Evolutionary conservation across 2,888 invertebrate genomes (phyloP).

Genomic region (Cordylochernes scorpioides): DNA sequence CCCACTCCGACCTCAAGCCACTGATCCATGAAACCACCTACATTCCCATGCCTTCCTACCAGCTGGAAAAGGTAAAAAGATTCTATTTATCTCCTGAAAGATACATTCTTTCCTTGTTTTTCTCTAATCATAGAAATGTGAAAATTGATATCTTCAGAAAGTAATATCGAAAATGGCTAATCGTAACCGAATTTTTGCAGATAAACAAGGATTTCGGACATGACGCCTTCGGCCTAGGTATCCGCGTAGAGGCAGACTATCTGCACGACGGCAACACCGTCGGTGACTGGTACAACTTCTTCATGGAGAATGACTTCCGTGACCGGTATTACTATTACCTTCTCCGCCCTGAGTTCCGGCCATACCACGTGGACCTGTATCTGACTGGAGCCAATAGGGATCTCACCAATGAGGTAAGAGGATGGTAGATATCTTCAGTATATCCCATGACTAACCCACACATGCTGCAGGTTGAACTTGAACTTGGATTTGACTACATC

Average conservation of each 20-base stretch:
- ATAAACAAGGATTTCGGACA: constrained; percentile 3
- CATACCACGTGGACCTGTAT: constrained; percentile 6
- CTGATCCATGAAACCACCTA: constrained; percentile 4
- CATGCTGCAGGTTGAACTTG: not conserved
- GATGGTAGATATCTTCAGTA: not conserved
- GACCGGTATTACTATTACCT: constrained; percentile 9
- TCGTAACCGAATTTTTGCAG: too few species aligned
- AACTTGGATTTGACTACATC: not conserved
- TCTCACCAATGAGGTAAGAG: constrained; percentile 8
- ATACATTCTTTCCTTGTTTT: too few species aligned
- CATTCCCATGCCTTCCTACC: constrained; percentile 4
- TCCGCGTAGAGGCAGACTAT: constrained; percentile 6
- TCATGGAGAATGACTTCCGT: constrained; percentile 6
- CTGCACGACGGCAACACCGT: constrained; percentile 8
- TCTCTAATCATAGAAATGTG: too few species aligned
- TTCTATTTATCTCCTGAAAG: too few species aligned
- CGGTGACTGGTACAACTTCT: constrained; percentile 8
- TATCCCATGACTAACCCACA: too few species aligned
- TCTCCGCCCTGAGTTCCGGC: constrained; percentile 10
- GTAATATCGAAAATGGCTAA: too few species aligned
- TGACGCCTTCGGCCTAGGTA: constrained; percentile 9
- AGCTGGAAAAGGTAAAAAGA: too few species aligned
- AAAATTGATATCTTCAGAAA: too few species aligned
- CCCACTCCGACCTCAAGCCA: constrained; percentile 5
- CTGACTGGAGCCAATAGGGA: constrained; percentile 2